These are phyloP conservation scores for Cecropterus lyciades DNA, from an alignment of 1,140 invertebrate species.

Conservation along the genomic window DNA sequence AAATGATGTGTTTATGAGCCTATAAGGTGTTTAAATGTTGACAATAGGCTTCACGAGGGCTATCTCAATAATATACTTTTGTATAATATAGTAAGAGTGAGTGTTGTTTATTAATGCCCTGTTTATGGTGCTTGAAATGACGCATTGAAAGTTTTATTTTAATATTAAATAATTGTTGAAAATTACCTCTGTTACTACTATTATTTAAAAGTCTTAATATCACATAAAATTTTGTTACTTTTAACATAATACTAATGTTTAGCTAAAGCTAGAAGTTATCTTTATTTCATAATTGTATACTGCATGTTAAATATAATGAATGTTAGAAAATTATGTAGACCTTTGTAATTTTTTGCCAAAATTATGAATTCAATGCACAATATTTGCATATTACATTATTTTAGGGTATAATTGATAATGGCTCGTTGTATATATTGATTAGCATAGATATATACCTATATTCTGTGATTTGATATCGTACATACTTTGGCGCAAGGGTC, in stretches of 20 bases:
- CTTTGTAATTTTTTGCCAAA: constrained; percentile 1
- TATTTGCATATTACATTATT: neutral
- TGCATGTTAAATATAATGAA: neutral
- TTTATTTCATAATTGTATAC: neutral
- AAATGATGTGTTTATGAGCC: no score
- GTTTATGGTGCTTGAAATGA: neutral
- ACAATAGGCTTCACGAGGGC: no score
- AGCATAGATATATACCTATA: neutral
- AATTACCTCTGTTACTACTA: constrained; percentile 1
- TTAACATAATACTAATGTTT: neutral
- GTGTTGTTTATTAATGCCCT: no score
- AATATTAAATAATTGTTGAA: neutral
- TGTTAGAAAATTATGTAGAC: neutral
- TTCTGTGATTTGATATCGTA: constrained; percentile 11
- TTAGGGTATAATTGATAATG: neutral
- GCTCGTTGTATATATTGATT: constrained; percentile 10
- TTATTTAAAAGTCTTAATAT: neutral
- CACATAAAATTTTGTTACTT: constrained; percentile 6
- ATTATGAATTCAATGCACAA: neutral
- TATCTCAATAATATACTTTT: no score
- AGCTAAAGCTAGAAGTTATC: constrained; percentile 9
- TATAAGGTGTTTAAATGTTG: no score
- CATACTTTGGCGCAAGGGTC: constrained; percentile 5
- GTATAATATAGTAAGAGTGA: no score
- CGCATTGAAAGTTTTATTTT: neutral